Evolutionary conservation across 1,140 invertebrate genomes (phyloP).

Genomic region (Drosophila nigromelanica): DNA sequence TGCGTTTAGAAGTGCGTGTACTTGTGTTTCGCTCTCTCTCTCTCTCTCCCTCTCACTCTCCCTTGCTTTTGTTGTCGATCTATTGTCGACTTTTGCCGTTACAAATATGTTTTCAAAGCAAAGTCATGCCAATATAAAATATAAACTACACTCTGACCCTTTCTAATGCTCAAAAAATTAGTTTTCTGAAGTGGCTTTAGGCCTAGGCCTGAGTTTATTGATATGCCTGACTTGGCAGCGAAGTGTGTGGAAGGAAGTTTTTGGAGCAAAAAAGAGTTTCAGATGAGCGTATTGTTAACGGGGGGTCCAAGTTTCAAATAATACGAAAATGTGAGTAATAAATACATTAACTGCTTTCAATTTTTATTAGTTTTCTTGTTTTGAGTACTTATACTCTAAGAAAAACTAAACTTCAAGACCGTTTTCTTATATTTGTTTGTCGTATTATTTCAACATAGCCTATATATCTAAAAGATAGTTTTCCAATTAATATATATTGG

Average conservation of each 20-base stretch:
- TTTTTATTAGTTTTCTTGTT: background rate
- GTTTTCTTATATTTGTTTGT: too few relatives aligned
- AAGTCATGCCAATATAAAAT: slow-evolving; percentile 59
- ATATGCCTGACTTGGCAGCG: slow-evolving; percentile 66
- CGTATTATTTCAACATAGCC: too few relatives aligned
- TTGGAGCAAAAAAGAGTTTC: slow-evolving; percentile 43
- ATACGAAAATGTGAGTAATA: background rate
- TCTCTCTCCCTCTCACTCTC: slow-evolving; percentile 18
- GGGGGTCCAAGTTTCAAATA: slow-evolving; percentile 35
- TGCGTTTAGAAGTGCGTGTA: slow-evolving; percentile 79
- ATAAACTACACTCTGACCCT: slow-evolving; percentile 38
- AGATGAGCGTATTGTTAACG: slow-evolving; percentile 17
- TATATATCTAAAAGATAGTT: background rate
- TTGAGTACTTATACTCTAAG: too few relatives aligned
- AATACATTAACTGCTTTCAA: background rate
- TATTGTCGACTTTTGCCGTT: slow-evolving; percentile 65
- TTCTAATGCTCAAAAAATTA: slow-evolving; percentile 78
- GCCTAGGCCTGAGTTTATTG: slow-evolving; percentile 37
- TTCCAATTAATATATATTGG: background rate
- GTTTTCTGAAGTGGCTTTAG: slow-evolving; percentile 70
- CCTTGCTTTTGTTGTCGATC: slow-evolving; percentile 55
- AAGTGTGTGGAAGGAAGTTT: slow-evolving; percentile 58
- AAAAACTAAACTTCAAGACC: too few relatives aligned
- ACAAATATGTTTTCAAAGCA: slow-evolving; percentile 80
- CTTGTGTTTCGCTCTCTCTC: slow-evolving; percentile 47